A percentile compares a stretch with the other conserved stretches of the same genome.
Conservation (phyloP, 2,888 invertebrate species). For the Hyposoter dolosus region DNA sequence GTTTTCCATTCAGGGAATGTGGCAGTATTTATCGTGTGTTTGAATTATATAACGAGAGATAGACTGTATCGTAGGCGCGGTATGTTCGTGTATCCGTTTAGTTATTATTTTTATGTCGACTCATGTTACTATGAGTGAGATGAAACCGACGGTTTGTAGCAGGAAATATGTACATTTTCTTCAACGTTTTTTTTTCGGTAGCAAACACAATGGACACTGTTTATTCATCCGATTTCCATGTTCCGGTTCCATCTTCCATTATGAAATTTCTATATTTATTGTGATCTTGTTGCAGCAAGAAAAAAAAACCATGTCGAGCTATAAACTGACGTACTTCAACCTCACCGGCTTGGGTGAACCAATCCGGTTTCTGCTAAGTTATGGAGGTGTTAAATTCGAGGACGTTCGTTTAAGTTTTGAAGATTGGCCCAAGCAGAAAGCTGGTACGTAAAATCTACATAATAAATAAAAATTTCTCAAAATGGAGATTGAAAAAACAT, state of each 20-base stretch:
- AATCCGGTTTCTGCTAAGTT: slow-evolving; percentile 81
- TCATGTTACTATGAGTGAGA: not conserved
- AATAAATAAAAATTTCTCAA: not conserved
- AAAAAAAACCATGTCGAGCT: slow-evolving; percentile 74
- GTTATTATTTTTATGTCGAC: not conserved
- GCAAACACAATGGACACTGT: too few species aligned
- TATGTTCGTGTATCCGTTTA: not conserved
- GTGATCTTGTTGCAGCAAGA: not conserved
- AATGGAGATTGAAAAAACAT: not conserved
- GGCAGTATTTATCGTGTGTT: not conserved
- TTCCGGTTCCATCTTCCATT: not conserved
- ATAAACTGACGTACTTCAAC: slow-evolving; percentile 84
- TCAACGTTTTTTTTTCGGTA: not conserved
- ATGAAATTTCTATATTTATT: not conserved
- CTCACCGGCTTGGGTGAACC: slow-evolving; percentile 84
- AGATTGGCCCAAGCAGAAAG: slow-evolving; percentile 78
- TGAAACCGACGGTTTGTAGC: not conserved
- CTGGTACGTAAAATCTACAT: slow-evolving; percentile 70
- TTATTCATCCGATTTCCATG: too few species aligned
- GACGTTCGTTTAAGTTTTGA: slow-evolving; percentile 81
- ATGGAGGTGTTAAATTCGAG: slow-evolving; percentile 83
- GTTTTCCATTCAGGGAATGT: not conserved
- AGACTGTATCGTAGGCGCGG: not conserved
- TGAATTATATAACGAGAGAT: slow-evolving; percentile 6
- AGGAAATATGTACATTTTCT: not conserved